These are phyloP conservation scores for Bubo bubo DNA, from an alignment of 2,113 vertebrate species.

Conservation along the genomic window DNA sequence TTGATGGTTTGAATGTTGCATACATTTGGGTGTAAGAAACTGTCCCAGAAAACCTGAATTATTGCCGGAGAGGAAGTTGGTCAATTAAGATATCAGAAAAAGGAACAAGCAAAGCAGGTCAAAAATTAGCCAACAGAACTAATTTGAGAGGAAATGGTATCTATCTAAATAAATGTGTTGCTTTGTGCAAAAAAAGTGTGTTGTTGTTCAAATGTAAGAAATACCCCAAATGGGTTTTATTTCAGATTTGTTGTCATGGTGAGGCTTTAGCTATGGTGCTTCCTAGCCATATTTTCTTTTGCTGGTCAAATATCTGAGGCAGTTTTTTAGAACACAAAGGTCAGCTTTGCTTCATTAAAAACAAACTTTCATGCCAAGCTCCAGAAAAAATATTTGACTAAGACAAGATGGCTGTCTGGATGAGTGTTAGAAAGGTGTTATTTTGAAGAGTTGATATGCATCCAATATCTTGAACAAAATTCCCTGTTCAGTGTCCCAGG, in stretches of 20 bases:
- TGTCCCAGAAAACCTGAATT: neutral
- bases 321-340: neutral
- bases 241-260: neutral
- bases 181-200: neutral
- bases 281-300: neutral
- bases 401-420: neutral
- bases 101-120: neutral
- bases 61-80: neutral
- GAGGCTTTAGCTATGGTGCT: neutral
- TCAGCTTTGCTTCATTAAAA: neutral
- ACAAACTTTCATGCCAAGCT: neutral
- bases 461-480: neutral
- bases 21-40: neutral
- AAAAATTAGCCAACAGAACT: neutral
- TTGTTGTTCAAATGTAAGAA: neutral
- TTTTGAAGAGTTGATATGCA: neutral
- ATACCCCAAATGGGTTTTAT: neutral
- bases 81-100: neutral
- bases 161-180: neutral
- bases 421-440: neutral
- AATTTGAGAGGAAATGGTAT: neutral
- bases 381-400: neutral
- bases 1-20: neutral
- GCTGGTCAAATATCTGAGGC: neutral
- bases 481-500: neutral